Base-by-base conservation (phyloP, 2,888 invertebrate genomes). In the Lasioglossum leucozonium region DNA sequence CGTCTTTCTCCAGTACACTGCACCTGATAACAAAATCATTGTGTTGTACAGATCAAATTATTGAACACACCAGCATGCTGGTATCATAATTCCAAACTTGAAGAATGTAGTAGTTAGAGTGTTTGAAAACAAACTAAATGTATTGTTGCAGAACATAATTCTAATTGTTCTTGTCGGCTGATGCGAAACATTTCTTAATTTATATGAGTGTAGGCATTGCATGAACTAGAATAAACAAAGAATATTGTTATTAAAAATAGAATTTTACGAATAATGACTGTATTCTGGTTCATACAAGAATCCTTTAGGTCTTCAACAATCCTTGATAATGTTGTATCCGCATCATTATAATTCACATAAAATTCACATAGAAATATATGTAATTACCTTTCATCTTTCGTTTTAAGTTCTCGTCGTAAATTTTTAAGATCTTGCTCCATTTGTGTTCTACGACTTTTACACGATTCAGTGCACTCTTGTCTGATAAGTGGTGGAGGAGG, bases 371-470 rank as follows among this genome's bases (percentile, higher is more conserved):
- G n/a, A n/a, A n/a, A n/a, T 55, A 10, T 55, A 55, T n/a, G n/a
- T 55, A n/a, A 55, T 55, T 96, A 96, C 89, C 96, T 96, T 67
- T 97, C 98, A 87, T 98, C 98, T 86, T 96, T 95, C 62, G 95
- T 91, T 93, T 97, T 97, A 71, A 97, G 93, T 90, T 97, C 97
- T 88, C 96, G 96, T 69, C 97, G 96, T 88, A 97, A 93, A 91
- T 96, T 96, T 92, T 97, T 97, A 44, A 96, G 94, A 93, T 97
- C 97, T 89, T 96, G 96, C 91, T 97, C 97, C 92, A 97, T 95
- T 93, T 97, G 97, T 90, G 96, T 96, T 84, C 97, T 96, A 37
- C 97, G 96, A 86, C 95, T 95, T 94, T 97, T 96, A 93, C 97
- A 97, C 72, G 95, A 95, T 78, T 97, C 97, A 90, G 96, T 96